These are phyloP conservation scores for Eulimnadia texana DNA, from an alignment of 1,140 invertebrate genomes.

Conservation along the genomic window DNA sequence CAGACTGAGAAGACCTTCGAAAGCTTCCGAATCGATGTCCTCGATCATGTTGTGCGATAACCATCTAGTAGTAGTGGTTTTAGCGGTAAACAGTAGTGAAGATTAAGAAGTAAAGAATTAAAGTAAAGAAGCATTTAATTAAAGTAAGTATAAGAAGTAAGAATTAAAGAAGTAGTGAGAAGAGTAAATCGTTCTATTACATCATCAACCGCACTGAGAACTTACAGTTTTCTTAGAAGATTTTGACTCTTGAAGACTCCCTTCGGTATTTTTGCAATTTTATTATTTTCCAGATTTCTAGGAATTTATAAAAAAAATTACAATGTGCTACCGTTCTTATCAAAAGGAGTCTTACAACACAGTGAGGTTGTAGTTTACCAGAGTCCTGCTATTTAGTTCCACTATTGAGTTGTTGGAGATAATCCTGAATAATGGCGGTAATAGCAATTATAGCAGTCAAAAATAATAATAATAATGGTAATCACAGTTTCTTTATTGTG, in stretches of 20 bases:
- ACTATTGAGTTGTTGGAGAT: no score
- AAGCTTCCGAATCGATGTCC: neutral
- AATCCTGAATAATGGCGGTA: no score
- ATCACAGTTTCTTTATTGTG: no score
- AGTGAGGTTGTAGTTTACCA: no score
- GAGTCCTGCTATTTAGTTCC: no score
- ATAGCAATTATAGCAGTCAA: no score
- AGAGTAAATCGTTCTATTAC: no score
- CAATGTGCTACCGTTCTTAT: neutral
- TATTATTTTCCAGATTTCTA: constrained; percentile 4
- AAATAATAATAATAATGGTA: no score
- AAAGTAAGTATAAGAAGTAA: neutral
- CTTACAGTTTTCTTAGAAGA: neutral
- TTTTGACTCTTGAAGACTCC: neutral
- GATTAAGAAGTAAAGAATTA: neutral
- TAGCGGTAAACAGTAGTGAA: neutral
- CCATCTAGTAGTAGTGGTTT: neutral
- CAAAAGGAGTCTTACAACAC: neutral
- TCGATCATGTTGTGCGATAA: neutral
- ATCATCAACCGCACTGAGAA: no score
- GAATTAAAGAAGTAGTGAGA: no score
- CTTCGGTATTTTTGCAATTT: neutral
- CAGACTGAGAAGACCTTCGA: neutral
- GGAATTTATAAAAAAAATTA: neutral
- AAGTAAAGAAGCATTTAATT: neutral